Evolutionary conservation across 1,140 invertebrate genomes (phyloP).

Genomic region (Panagrolaimus sp.): DNA sequence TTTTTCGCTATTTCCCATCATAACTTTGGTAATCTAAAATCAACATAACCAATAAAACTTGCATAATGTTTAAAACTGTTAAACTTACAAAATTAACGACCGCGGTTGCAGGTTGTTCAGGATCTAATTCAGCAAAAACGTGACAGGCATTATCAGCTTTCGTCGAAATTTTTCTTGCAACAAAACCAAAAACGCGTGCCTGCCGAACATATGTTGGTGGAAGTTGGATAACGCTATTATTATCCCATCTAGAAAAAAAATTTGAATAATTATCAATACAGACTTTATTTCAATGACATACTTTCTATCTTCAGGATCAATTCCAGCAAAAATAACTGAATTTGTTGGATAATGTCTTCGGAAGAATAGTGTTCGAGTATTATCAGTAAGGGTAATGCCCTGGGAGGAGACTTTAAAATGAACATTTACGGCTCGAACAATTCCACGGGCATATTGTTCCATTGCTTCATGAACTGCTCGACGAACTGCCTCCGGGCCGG

Average conservation of each 20-base stretch:
- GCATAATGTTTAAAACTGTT: no score
- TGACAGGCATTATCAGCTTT: conserved; percentile 87
- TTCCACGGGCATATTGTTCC: conserved; percentile 68
- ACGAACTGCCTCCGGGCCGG: conserved; percentile 89
- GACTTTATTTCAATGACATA: neutral
- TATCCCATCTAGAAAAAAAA: conserved; percentile 49
- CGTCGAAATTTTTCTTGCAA: conserved; percentile 75
- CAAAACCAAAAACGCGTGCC: conserved; percentile 75
- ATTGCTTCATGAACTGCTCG: conserved; percentile 68
- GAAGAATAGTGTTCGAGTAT: conserved; percentile 75
- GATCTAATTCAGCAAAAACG: conserved; percentile 87
- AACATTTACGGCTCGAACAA: conserved; percentile 73
- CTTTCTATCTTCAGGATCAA: conserved; percentile 44
- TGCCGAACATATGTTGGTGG: conserved; percentile 55
- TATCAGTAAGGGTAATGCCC: conserved; percentile 83
- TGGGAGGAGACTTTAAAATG: conserved; percentile 93
- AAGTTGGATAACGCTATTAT: conserved; percentile 36
- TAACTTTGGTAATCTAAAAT: neutral
- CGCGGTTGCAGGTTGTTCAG: conserved; percentile 85
- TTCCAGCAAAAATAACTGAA: conserved; percentile 82
- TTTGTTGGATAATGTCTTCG: conserved; percentile 84
- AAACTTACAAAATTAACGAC: conserved; percentile 76
- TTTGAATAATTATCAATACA: neutral
- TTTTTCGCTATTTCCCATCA: neutral
- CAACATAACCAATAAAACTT: no score